Evolutionary conservation across 2,113 vertebrate species (phyloP).

Genomic region (Phaethon lepturus): DNA sequence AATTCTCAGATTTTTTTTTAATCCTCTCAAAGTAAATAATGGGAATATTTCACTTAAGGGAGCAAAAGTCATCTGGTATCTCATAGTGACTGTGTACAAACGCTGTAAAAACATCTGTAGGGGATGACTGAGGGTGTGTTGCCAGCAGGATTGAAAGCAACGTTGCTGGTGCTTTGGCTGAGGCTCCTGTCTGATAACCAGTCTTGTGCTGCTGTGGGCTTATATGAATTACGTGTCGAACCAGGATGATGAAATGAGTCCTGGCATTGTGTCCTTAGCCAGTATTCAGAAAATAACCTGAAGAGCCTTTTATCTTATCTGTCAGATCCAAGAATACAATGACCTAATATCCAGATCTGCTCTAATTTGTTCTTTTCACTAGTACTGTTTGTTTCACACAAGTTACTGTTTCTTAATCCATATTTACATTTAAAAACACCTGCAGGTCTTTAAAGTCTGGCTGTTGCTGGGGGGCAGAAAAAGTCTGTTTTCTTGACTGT

Average conservation of each 20-base stretch:
- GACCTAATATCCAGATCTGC: background rate
- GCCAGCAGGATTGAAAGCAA: background rate
- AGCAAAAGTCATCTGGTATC: background rate
- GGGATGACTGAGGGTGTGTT: background rate
- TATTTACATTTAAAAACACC: background rate
- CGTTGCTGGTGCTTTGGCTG: background rate
- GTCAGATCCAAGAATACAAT: background rate
- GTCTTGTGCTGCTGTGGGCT: background rate
- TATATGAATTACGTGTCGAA: background rate
- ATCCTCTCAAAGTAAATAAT: background rate
- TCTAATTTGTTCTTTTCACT: background rate
- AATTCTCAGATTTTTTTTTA: background rate
- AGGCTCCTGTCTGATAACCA: background rate
- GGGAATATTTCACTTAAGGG: background rate
- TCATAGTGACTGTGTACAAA: background rate
- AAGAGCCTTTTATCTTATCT: background rate
- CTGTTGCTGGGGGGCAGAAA: background rate
- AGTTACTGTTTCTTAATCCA: background rate
- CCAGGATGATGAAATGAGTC: background rate
- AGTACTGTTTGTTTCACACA: background rate
- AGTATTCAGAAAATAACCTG: background rate
- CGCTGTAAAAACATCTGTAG: background rate
- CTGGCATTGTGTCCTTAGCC: background rate
- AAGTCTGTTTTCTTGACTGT: background rate
- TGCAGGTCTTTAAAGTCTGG: background rate